Evolutionary conservation across 2,113 vertebrate genomes (phyloP).

Genomic region (Psilopsiagon aymara): DNA sequence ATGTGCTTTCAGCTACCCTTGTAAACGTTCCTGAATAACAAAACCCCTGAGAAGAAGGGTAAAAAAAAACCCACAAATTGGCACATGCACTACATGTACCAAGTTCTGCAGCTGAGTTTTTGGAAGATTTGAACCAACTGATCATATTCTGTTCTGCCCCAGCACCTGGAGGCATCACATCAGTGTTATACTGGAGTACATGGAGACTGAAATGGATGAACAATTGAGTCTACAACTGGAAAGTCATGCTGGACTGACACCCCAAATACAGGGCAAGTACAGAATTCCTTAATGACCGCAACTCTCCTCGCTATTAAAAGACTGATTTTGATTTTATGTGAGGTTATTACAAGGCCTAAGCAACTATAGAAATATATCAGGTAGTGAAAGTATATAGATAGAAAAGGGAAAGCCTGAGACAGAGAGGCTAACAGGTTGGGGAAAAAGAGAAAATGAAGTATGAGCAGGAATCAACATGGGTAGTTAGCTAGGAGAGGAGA

Average conservation of each 20-base stretch:
- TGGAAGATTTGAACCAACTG: background rate
- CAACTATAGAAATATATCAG: background rate
- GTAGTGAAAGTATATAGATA: background rate
- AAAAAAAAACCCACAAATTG: background rate
- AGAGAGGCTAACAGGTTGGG: background rate
- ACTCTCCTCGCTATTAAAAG: background rate
- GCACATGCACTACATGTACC: background rate
- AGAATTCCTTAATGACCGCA: fast-evolving
- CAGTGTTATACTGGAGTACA: background rate
- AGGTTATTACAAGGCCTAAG: background rate
- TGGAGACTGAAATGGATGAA: background rate
- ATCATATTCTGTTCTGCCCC: background rate
- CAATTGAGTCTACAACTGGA: background rate
- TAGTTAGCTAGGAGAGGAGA: background rate
- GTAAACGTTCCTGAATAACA: background rate
- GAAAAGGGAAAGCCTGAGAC: background rate
- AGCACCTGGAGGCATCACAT: background rate
- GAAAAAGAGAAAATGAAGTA: background rate
- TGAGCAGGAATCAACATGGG: background rate
- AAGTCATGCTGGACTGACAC: background rate
- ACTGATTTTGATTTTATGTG: background rate
- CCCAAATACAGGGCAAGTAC: background rate
- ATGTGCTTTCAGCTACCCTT: background rate
- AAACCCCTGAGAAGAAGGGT: background rate
- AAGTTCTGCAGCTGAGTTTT: background rate